These are phyloP conservation scores for Osmerus eperlanus DNA, from an alignment of 2,113 vertebrate genomes.

Conservation along the genomic window DNA sequence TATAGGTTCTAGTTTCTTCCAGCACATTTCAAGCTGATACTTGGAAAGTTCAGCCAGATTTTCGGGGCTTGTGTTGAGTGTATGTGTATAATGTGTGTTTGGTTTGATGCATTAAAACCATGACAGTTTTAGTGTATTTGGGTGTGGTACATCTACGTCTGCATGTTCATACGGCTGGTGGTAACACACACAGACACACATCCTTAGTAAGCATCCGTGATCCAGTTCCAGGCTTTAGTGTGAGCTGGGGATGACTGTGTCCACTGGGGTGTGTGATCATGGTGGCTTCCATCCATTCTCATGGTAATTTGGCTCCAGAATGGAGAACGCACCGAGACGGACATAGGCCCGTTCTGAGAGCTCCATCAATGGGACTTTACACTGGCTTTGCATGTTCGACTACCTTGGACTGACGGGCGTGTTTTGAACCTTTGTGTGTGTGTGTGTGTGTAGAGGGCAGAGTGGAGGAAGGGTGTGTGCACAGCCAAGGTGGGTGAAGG, in stretches of 20 bases:
- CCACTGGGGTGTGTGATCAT: slow-evolving; percentile 55
- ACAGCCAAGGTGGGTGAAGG: neutral
- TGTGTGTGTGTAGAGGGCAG: neutral
- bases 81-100: no score
- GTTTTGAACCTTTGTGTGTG: slow-evolving; percentile 32
- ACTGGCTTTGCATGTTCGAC: slow-evolving; percentile 45
- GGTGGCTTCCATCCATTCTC: slow-evolving; percentile 69
- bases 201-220: neutral
- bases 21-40: no score
- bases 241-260: slow-evolving; percentile 26
- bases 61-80: no score
- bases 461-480: neutral
- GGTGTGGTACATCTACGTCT: no score
- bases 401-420: slow-evolving; percentile 39
- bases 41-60: no score
- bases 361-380: slow-evolving; percentile 34
- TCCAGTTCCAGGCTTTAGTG: slow-evolving; percentile 66
- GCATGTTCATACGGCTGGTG: no score
- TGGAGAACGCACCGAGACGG: slow-evolving; percentile 40
- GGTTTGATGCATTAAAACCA: no score
- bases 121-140: no score
- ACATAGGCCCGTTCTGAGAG: slow-evolving; percentile 17
- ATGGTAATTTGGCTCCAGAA: slow-evolving; percentile 70
- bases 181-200: neutral
- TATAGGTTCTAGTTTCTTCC: no score